Conservation (phyloP, 2,797 vertebrate species). For the Clamator glandarius region DNA sequence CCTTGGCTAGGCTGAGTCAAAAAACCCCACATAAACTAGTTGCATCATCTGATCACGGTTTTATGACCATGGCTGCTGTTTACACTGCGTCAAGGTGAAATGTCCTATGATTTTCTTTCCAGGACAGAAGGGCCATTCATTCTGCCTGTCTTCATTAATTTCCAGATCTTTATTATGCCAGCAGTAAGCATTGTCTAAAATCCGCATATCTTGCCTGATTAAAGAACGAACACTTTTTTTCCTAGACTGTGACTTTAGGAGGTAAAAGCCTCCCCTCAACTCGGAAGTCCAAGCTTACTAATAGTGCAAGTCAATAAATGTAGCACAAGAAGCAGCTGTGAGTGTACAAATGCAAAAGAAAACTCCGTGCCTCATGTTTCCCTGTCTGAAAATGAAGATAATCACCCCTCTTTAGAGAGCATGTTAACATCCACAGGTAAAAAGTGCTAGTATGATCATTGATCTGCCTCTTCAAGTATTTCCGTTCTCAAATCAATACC, state of each 20-base stretch:
- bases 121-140: neutral
- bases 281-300: neutral
- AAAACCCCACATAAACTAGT: neutral
- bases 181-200: neutral
- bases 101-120: neutral
- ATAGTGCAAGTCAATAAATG: fast-evolving
- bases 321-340: neutral
- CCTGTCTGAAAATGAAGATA: neutral
- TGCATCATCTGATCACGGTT: fast-evolving
- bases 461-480: neutral
- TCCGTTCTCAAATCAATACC: neutral
- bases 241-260: neutral
- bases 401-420: neutral
- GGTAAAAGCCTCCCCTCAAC: neutral
- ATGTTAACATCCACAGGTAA: neutral
- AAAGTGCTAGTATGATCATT: neutral
- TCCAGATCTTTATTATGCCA: neutral
- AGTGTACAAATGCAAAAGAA: neutral
- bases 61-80: neutral
- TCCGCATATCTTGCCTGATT: neutral
- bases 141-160: neutral
- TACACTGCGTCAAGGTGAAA: neutral
- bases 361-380: neutral
- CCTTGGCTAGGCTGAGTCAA: neutral
- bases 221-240: neutral